Base-by-base conservation (phyloP, 2,888 invertebrate genomes). In the Amphipoea oculea region DNA sequence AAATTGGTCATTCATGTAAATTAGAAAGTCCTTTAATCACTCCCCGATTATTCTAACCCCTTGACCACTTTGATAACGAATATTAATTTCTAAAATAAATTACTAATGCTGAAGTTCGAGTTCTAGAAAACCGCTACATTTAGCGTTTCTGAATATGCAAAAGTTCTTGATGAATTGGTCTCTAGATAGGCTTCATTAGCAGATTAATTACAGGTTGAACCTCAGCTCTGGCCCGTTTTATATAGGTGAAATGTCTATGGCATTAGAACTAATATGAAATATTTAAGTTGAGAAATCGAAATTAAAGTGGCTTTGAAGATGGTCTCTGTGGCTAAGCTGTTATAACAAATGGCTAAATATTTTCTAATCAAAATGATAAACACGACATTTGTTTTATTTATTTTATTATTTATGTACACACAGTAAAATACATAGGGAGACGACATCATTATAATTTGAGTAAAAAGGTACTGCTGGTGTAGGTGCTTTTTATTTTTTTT, bases 31-130 rank as follows among this genome's bases (percentile, higher is more conserved):
- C 45, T 57, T 51, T 45, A 54, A 79, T 40, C 67, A 67, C 57
- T 65, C 54, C 3, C 29, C 66, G 23, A 67, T 79, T 65, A 80
- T 40, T 71, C 42, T 60, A 42, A 65, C 63, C 57, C 69, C 14
- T 66, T 73, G 66, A 77, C 57, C 77, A 78, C 45, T 70, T 51
- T 57, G 78, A 84, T 84, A 86, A 86, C 63, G 70, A 82, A 67
- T 68, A 86, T 77, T 84, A 84, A 82, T 86, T 71, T 71, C 73
- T 60, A 62, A 73, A 86, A 86, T 78, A 71, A 86, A 86, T 84
- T 77, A 40, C 82, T 86, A 82, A 84, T 78, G 51, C 20, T 82
- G 60, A 68, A 68, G 57, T 77, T 71, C 20, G 67, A 65, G 40
- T 86, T 74, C 45, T 82, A 77, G 74, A 85, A 85, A 69, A 72